Base-by-base conservation (phyloP, 2,113 vertebrate genomes). In the Gobiocypris rarus region DNA sequence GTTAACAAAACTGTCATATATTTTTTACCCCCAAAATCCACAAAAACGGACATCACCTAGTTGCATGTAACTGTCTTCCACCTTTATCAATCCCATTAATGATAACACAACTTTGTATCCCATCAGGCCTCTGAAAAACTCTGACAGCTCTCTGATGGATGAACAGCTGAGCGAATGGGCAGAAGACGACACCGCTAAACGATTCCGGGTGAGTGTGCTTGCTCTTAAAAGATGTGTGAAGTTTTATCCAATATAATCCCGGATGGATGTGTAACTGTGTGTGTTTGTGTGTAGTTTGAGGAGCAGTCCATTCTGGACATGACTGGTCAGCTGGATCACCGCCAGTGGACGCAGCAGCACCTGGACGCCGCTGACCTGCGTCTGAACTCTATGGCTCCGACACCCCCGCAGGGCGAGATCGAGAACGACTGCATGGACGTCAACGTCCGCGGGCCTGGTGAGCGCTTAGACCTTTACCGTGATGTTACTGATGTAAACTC, bases 141-240 rank as follows among this genome's bases (percentile, higher is more conserved):
- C 93, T 11, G 97, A 99, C 0, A 95, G 96, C 24, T 96, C 96
- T 1, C 94, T 99, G 61, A 98, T 98, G 95, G 98, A 99, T 4
- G 96, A 98, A 91, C 96, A 96, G 90, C 97, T 98, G 91, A 98
- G 96, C 1, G 97, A 98, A 90, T 99, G 97, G 98, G 97, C 93
- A 0, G 96, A 98, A 0, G 97, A 98, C 61, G 97, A 96, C 87
- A 94, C 94, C 71, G 94, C 94, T 88, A 97, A 96, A 89, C 96
- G 95, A 82, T 98, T 97, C 89, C 95, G 95, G 94, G 98, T 99
- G 90, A 95, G 87, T 73, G 15, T 54, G 52, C 52, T 54, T 7
- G 17, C 52, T 2, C 6, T 13, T 50, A 7, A 74, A 38, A 38
- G 7, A 38, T 69, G 17, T 41, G 17, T 41, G 38, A 9, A 69